phyloP scores from a whole-genome alignment of 92 coral and sea anemone genomes.

The Montipora capitata region DNA sequence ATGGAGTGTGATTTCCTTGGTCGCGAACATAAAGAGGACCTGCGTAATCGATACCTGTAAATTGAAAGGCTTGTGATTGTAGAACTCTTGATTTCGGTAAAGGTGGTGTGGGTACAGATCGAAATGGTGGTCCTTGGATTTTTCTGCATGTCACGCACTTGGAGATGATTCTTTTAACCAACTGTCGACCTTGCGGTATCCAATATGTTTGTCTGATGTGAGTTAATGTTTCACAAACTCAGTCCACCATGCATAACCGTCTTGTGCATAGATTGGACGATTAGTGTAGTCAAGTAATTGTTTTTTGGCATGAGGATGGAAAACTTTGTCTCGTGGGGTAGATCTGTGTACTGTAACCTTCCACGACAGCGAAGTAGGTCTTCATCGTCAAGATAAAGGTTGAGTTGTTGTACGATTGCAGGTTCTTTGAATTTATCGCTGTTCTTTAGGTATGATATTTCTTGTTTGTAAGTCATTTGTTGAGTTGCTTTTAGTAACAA shows the following conservation, averaged over 20 bases:
- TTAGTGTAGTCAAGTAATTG: conserved; percentile 41
- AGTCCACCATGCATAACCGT: conserved; percentile 55
- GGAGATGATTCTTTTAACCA: conserved; percentile 47
- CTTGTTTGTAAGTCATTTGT: background rate
- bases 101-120: conserved; percentile 56
- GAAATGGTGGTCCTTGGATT: conserved; percentile 62
- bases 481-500: background rate
- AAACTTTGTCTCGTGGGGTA: conserved; percentile 24
- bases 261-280: conserved; percentile 46
- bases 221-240: conserved; percentile 62
- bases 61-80: conserved; percentile 59
- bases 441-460: conserved; percentile 6
- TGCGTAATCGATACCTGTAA: conserved; percentile 72
- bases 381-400: conserved; percentile 26
- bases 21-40: conserved; percentile 45
- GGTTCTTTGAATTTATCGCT: background rate
- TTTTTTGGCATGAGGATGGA: conserved; percentile 31
- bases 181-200: conserved; percentile 74
- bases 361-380: conserved; percentile 13
- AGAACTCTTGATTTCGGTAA: conserved; percentile 55
- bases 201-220: conserved; percentile 72
- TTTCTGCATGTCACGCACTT: conserved; percentile 68
- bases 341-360: conserved; percentile 25
- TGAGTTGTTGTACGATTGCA: conserved; percentile 8
- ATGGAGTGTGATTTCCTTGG: conserved; percentile 23